Evolutionary conservation across 2,888 invertebrate genomes (phyloP).

Genomic region (Diplazon laetatorius): DNA sequence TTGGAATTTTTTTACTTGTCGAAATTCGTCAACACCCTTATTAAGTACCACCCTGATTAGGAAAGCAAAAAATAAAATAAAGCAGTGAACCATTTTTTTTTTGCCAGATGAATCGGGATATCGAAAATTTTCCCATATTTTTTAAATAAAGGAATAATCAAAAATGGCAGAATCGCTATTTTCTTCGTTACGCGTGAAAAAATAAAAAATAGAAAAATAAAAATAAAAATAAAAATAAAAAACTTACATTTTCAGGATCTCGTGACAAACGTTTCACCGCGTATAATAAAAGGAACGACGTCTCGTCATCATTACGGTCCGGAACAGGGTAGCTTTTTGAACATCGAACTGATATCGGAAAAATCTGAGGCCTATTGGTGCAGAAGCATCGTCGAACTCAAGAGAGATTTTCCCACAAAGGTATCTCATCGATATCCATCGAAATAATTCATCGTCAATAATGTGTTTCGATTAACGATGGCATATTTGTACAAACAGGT

Average conservation of each 20-base stretch:
- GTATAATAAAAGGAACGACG: conserved; percentile 97
- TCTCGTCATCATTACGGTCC: conserved; percentile 96
- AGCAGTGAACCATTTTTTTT: too few relatives aligned
- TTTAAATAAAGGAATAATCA: too few relatives aligned
- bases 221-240: conserved; percentile 29
- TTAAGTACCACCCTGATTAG: too few relatives aligned
- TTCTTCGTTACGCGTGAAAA: too few relatives aligned
- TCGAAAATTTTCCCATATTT: too few relatives aligned
- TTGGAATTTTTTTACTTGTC: too few relatives aligned
- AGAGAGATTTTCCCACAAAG: conserved; percentile 95
- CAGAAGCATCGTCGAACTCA: conserved; percentile 92
- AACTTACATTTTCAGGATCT: conserved; percentile 87
- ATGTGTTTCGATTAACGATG: not conserved
- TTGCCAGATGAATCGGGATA: too few relatives aligned
- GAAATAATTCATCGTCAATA: not conserved
- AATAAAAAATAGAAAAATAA: too few relatives aligned
- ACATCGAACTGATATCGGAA: conserved; percentile 99
- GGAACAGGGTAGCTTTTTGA: conserved; percentile 97
- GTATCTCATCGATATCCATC: conserved; percentile 81
- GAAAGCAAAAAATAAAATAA: too few relatives aligned
- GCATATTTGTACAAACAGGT: conserved; percentile 84
- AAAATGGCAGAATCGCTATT: too few relatives aligned
- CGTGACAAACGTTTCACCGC: conserved; percentile 98
- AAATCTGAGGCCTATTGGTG: conserved; percentile 98
- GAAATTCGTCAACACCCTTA: too few relatives aligned